A percentile compares a stretch with the other conserved stretches of the same genome.
These are phyloP conservation scores for Cyanoderma ruficeps DNA, from an alignment of 2,113 vertebrate genomes.

Conservation along the genomic window DNA sequence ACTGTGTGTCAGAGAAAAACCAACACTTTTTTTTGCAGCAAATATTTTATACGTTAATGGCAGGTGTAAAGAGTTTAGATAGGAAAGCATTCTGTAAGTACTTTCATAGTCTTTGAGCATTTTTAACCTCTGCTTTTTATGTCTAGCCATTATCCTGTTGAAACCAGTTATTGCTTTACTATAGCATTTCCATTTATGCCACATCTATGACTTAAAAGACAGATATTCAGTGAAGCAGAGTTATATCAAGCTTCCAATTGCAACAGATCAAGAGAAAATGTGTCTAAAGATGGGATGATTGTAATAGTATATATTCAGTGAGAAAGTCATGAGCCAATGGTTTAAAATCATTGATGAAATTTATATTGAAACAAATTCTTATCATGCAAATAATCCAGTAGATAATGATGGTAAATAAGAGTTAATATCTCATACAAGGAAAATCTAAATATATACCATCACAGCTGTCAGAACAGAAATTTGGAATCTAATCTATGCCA, in stretches of 20 bases:
- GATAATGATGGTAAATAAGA: background rate
- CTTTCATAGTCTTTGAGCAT: background rate
- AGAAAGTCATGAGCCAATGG: background rate
- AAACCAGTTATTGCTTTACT: background rate
- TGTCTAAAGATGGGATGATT: background rate
- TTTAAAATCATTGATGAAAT: background rate
- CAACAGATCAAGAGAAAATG: background rate
- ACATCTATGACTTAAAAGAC: background rate
- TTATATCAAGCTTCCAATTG: background rate
- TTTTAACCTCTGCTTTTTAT: background rate
- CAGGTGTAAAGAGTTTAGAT: background rate
- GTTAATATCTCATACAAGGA: background rate
- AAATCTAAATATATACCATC: background rate
- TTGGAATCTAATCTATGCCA: background rate
- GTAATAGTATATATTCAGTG: background rate
- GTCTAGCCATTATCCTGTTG: background rate
- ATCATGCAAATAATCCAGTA: background rate
- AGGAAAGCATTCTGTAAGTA: background rate
- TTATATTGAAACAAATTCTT: background rate
- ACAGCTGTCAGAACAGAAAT: background rate
- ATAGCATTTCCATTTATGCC: background rate
- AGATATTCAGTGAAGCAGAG: background rate
- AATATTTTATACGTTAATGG: background rate
- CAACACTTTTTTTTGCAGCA: accelerated
- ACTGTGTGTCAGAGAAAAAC: accelerated